phyloP scores from a whole-genome alignment of 2,797 vertebrate species.

The Neosilurus mollespiculum region DNA sequence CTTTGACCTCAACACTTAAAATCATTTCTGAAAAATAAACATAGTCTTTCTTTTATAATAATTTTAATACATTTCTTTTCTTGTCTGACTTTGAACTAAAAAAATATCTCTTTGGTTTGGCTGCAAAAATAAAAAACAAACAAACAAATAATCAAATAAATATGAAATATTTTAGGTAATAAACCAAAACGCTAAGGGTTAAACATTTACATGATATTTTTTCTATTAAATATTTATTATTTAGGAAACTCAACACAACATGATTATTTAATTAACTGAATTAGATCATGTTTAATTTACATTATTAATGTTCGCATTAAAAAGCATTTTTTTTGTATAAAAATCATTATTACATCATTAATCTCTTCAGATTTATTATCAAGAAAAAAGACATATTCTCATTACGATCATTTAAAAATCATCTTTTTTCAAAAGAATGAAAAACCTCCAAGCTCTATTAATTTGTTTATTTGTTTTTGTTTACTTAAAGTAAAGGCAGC shows the following conservation, averaged over 20 bases:
- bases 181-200: background rate
- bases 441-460: background rate
- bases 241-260: background rate
- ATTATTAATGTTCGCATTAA: background rate
- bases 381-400: background rate
- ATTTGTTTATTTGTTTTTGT: background rate
- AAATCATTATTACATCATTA: background rate
- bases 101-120: background rate
- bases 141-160: background rate
- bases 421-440: background rate
- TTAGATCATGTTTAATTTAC: background rate
- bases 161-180: no score
- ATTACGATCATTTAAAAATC: background rate
- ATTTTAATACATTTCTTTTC: no score
- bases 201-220: no score
- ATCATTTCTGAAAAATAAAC: background rate
- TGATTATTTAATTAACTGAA: background rate
- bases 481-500: background rate
- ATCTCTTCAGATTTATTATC: background rate
- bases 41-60: background rate
- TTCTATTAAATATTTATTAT: background rate
- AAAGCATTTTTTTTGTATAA: background rate
- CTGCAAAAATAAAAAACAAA: background rate
- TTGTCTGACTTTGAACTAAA: background rate
- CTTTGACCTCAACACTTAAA: constrained; percentile 6